Conservation (phyloP, 2,113 vertebrate species). For the Sphyrna mokarran region DNA sequence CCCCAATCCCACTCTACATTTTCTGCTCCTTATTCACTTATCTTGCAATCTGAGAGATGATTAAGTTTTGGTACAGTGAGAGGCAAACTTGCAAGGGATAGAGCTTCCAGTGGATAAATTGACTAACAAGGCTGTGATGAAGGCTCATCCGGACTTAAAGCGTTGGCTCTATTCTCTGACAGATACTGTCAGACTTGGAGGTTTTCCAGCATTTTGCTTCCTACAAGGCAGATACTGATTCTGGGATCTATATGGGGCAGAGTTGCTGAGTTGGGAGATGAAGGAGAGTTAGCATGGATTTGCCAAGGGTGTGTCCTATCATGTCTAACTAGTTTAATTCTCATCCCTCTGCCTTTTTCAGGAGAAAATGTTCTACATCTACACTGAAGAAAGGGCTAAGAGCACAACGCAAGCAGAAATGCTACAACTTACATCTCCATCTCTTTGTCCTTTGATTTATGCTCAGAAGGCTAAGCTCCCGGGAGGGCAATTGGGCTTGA, state of each 20-base stretch:
- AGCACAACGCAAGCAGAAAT: background rate
- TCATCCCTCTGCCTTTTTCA: background rate
- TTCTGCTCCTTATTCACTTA: background rate
- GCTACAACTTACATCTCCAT: background rate
- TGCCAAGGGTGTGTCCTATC: background rate
- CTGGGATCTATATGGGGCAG: background rate
- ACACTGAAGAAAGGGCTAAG: too few species aligned
- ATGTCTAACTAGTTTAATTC: background rate
- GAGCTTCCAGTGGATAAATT: background rate
- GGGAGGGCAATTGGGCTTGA: background rate
- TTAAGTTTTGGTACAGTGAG: too few species aligned
- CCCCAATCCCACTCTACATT: background rate
- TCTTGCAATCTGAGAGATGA: background rate
- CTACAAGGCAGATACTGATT: background rate
- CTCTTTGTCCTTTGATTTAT: background rate
- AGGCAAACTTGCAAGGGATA: background rate
- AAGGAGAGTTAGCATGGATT: background rate
- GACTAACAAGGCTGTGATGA: background rate
- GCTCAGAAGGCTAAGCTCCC: background rate
- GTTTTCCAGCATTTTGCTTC: too few species aligned
- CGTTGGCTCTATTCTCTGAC: too few species aligned
- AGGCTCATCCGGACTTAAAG: too few species aligned
- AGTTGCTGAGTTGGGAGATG: background rate
- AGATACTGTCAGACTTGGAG: too few species aligned
- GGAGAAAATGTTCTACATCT: background rate